A percentile compares a stretch with the other conserved stretches of the same genome.
These are phyloP conservation scores for Steinernema khuongi DNA, from an alignment of 1,140 invertebrate species.

Conservation along the genomic window DNA sequence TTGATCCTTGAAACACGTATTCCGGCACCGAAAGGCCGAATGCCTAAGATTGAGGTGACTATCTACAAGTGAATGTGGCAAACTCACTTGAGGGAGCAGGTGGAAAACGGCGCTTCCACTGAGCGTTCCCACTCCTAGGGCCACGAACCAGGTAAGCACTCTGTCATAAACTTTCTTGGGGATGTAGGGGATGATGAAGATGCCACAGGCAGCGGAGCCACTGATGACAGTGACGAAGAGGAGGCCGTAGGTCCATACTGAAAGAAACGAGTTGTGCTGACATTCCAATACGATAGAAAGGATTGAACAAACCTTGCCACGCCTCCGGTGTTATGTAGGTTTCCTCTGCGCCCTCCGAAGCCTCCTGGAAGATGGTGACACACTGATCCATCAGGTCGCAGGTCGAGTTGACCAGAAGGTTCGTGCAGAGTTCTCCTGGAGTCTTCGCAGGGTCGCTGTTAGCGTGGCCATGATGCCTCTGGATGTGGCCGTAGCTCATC, in stretches of 20 bases:
- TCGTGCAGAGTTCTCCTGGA: no score
- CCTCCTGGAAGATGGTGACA: no score
- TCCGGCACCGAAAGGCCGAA: constrained; percentile 55
- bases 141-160: constrained; percentile 64
- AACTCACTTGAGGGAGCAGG: constrained; percentile 64
- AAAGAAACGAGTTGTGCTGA: no score
- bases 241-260: constrained; percentile 66
- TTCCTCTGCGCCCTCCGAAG: no score
- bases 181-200: constrained; percentile 65
- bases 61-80: constrained; percentile 2
- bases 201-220: constrained; percentile 64
- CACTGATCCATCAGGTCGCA: no score
- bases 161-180: constrained; percentile 63
- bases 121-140: constrained; percentile 66
- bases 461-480: no score
- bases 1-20: constrained; percentile 55
- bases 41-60: constrained; percentile 56
- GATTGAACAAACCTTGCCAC: no score
- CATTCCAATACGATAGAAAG: no score
- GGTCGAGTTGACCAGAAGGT: no score
- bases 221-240: constrained; percentile 66
- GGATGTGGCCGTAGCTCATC: no score
- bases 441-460: no score
- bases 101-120: constrained; percentile 66
- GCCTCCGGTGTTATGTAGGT: no score